Evolutionary conservation across 2,113 vertebrate species (phyloP), one percentile per base, ranked within the genome.

Genomic region (Genyomyrus donnyi): DNA sequence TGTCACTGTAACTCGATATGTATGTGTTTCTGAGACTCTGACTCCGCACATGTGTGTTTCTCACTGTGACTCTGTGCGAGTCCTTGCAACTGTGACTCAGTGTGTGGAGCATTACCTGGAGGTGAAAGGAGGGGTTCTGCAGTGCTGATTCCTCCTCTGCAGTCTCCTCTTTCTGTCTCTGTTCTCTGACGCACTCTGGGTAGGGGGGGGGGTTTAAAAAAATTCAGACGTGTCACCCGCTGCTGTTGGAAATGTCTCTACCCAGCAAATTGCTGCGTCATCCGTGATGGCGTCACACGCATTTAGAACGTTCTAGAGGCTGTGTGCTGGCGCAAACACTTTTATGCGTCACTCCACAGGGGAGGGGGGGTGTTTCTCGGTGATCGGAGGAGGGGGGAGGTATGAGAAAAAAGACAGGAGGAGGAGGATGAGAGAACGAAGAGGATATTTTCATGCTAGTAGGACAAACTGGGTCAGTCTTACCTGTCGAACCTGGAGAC

Each of bases 401-500:
- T 45, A n/a, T 87, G 62, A 90, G 15, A 35, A 87, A 3, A 91
- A 2, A 49, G 52, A 13, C 77, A 15, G 15, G 42, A 31, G 24
- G 15, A 49, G 27, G 49, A 31, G 77, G 66, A 90, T 35, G 31
- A 35, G 50, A 52, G 3, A 88, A 46, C 24, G 52, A 46, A 46
- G 56, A 10, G 15, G 70, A 19, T 5, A 77, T 77, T 27, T 35
- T 42, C 31, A 77, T 42, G 74, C 45, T 19, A 46, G 35, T 3
- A 50, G 31, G 19, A 87, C 85, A 39, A 56, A 87, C 4, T 87
- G n/a, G 48, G 85, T 50, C 13, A 15, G 3, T 27, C 27, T 87
- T 89, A 94, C 94, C 94, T 94, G 91, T 92, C 31, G 91, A 92
- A 39, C 92, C 90, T 1, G 89, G 50, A n/a, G 90, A 89, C 49